Evolutionary conservation across 2,888 invertebrate species (phyloP), one percentile per base, ranked within the genome.

Genomic region (Dromius quadrimaculatus): DNA sequence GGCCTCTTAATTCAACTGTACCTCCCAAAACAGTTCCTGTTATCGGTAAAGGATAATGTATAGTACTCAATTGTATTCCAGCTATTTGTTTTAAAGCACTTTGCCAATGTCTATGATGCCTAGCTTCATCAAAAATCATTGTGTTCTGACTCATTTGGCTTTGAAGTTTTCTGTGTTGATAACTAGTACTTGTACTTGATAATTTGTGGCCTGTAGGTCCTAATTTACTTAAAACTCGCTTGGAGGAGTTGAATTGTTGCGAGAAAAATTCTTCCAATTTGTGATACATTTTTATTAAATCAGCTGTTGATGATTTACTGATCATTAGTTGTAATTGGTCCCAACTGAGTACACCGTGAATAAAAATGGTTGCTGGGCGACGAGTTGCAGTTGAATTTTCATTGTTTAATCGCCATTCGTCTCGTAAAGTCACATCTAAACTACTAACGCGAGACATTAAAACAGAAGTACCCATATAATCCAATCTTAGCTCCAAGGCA

Each of bases 381-480:
- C 88, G 85, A 0, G 90, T 90, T 2, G 90, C 89, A 15, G 84
- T 83, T 73, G 86, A 86, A 4, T 83, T 80, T 23, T 17, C 47
- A 19, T 85, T 79, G 77, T 85, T 85, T 47, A 92, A 87, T 77
- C 91, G 89, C 97, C 96, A 97, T 82, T 95, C 94, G 82, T 97
- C 97, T 72, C 90, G 86, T 72, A 96, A 85, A 68, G 90, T 90
- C 0, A 94, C 92, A 62, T 89, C 90, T 74, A 96, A 88, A 9
- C 89, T 88, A 75, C 94, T 94, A 50, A 97, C 93, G 59, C 97
- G 86, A 6, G 92, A 92, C 91, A 98, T 93, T 72, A 98, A 84
- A 70, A 95, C 95, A 36, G 94, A 91, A n/a, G 97, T 94, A 72
- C 97, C 97, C 98, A 98, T 98, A 86, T 98, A 98, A 85, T 98